Percentiles rank a stretch among this genome's conserved stretches.
phyloP scores from a whole-genome alignment of 2,113 vertebrate species.

The Ginglymostoma cirratum region DNA sequence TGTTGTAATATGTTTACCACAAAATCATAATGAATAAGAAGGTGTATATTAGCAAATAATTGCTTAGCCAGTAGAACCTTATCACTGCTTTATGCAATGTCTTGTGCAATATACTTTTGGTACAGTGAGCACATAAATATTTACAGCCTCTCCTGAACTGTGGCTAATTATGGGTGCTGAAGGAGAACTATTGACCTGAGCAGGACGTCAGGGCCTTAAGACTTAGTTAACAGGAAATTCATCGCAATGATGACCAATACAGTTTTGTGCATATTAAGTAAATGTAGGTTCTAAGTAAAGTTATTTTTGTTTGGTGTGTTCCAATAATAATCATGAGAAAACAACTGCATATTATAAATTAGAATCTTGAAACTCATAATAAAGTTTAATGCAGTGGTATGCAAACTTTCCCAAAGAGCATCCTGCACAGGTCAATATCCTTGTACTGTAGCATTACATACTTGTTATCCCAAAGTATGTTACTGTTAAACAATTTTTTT shows the following conservation, averaged over 20 bases:
- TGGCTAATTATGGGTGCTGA: background rate
- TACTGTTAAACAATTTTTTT: background rate
- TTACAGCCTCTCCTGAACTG: background rate
- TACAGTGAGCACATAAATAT: background rate
- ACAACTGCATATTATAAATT: background rate
- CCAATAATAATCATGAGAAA: background rate
- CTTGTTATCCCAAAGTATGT: background rate
- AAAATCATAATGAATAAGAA: slow-evolving; percentile 12
- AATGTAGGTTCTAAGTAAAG: background rate
- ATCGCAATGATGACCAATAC: background rate
- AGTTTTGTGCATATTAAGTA: background rate
- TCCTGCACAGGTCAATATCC: background rate
- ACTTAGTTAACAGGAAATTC: background rate
- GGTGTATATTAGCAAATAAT: slow-evolving; percentile 12
- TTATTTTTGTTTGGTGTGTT: background rate
- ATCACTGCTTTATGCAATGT: background rate
- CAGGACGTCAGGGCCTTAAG: background rate
- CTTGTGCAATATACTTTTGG: background rate
- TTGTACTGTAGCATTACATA: background rate
- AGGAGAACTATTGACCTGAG: background rate
- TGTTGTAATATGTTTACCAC: background rate
- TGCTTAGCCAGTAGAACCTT: background rate
- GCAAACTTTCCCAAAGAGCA: background rate
- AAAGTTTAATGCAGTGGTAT: background rate
- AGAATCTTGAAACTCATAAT: background rate